phyloP scores from a whole-genome alignment of 2,888 invertebrate species.

The Epinotia ramella region DNA sequence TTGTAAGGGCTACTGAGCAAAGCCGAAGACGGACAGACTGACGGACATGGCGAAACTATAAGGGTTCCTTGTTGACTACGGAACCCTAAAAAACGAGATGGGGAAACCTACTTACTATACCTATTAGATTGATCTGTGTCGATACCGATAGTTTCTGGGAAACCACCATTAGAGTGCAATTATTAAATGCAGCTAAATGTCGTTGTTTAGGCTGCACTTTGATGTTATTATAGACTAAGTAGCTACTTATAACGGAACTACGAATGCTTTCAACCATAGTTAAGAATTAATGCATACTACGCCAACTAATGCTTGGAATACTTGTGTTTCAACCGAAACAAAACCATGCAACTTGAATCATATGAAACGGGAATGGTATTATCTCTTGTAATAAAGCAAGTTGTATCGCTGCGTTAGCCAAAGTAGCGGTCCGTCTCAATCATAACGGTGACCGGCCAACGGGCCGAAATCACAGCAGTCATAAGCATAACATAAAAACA shows the following conservation, averaged over 20 bases:
- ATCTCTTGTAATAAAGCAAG: not conserved
- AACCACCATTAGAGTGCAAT: not conserved
- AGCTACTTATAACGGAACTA: not conserved
- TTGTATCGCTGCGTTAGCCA: conserved; percentile 11
- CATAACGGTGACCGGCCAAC: conserved; percentile 14
- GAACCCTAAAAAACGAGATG: no score
- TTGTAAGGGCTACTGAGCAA: no score
- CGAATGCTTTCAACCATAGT: not conserved
- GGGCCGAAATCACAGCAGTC: conserved; percentile 6
- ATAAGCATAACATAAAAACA: not conserved
- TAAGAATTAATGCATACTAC: not conserved
- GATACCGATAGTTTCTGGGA: not conserved
- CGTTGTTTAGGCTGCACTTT: not conserved
- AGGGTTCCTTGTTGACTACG: no score
- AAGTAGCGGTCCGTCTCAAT: conserved; percentile 31
- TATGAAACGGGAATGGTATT: not conserved
- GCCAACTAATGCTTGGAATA: no score
- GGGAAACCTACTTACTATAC: not conserved
- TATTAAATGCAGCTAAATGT: not conserved
- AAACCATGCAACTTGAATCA: no score
- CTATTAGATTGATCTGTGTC: not conserved
- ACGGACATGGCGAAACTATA: no score
- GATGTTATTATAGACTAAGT: not conserved
- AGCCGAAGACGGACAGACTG: no score
- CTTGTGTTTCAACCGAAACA: no score